A percentile compares a stretch with the other conserved stretches of the same genome.
These are phyloP conservation scores for Lithobates sylvaticus DNA, from an alignment of 2,797 vertebrate species.

Conservation along the genomic window DNA sequence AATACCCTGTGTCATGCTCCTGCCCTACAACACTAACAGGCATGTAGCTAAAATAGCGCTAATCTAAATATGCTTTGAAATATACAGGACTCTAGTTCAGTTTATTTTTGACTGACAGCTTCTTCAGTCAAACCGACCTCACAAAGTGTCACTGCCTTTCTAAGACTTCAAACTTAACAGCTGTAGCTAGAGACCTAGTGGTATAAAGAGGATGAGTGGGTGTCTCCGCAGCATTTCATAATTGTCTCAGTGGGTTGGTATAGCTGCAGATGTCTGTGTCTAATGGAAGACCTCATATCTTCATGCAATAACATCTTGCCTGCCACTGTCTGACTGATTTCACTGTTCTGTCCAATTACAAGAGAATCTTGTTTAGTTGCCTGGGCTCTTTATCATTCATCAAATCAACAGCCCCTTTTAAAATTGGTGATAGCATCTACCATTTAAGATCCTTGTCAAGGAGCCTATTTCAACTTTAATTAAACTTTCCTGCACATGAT, in stretches of 20 bases:
- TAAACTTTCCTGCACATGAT: conserved; percentile 59
- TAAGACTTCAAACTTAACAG: conserved; percentile 25
- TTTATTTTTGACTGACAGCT: conserved; percentile 33
- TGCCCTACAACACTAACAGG: too few relatives aligned
- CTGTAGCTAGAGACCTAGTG: conserved; percentile 10
- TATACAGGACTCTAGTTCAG: background rate
- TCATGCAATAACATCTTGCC: conserved; percentile 49
- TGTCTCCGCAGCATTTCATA: conserved; percentile 52
- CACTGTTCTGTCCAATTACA: conserved; percentile 53
- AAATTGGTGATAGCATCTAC: conserved; percentile 48
- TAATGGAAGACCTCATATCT: conserved; percentile 55
- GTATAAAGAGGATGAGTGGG: conserved; percentile 34
- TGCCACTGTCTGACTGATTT: conserved; percentile 56
- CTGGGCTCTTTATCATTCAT: conserved; percentile 47
- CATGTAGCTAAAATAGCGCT: background rate
- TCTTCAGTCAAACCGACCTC: conserved; percentile 20
- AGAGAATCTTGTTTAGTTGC: conserved; percentile 52
- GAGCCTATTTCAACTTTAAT: conserved; percentile 62
- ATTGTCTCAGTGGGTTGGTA: conserved; percentile 51
- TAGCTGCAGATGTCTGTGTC: conserved; percentile 47
- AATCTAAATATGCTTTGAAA: background rate
- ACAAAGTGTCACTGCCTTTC: conserved; percentile 7
- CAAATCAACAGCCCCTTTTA: conserved; percentile 54
- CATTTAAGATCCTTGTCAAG: conserved; percentile 60
- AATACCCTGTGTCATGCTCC: too few relatives aligned